phyloP scores from a whole-genome alignment of 2,797 vertebrate genomes.

The Pangasius sanitwongsei region DNA sequence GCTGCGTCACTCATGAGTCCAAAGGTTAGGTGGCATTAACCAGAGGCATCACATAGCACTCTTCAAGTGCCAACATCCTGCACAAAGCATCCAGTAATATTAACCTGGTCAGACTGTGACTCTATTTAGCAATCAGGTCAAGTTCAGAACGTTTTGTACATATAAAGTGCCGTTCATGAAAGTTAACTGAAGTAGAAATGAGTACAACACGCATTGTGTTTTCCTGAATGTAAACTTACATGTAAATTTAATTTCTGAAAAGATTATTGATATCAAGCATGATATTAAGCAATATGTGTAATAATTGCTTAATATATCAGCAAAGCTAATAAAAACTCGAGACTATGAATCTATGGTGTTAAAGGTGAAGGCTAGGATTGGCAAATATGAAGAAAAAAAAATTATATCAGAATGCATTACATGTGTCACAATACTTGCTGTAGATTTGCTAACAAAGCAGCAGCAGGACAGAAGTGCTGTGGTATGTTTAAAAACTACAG shows the following conservation, averaged over 20 bases:
- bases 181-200: neutral
- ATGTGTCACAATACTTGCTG: no score
- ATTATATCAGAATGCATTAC: neutral
- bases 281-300: neutral
- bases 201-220: neutral
- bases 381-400: neutral
- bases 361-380: neutral
- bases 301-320: neutral
- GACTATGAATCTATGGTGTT: neutral
- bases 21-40: constrained; percentile 23
- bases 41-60: neutral
- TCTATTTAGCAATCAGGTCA: neutral
- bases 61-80: neutral
- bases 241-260: neutral
- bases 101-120: neutral
- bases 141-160: neutral
- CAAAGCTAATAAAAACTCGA: neutral
- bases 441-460: neutral
- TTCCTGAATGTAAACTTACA: neutral
- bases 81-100: neutral
- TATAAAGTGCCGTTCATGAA: neutral
- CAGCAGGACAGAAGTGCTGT: neutral
- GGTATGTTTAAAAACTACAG: neutral
- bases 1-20: neutral
- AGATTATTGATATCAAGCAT: neutral